Conservation (phyloP, 2,113 vertebrate genomes). For the Passer domesticus region DNA sequence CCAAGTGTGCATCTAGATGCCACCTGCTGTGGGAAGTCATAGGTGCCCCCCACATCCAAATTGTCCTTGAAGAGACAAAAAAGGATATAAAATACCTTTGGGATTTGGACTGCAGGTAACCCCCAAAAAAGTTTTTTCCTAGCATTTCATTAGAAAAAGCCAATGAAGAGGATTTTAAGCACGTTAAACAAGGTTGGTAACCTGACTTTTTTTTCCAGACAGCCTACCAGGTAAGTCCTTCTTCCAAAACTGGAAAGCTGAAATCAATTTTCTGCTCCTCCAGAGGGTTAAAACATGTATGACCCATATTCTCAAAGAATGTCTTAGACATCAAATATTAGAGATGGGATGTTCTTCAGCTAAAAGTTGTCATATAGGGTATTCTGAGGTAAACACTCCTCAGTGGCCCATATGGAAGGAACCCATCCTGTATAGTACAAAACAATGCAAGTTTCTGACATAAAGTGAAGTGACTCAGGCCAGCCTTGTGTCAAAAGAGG, state of each 20-base stretch:
- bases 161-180: neutral
- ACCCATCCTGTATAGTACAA: neutral
- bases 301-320: neutral
- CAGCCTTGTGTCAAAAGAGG: neutral
- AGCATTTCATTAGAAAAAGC: neutral
- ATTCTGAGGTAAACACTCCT: neutral
- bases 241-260: neutral
- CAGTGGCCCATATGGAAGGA: neutral
- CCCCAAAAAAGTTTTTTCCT: neutral
- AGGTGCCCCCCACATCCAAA: neutral
- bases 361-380: neutral
- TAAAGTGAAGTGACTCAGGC: neutral
- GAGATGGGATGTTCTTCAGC: neutral
- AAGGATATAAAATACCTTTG: neutral
- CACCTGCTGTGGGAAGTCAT: neutral
- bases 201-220: neutral
- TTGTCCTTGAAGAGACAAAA: neutral
- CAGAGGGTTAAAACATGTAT: neutral
- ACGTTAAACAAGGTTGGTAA: neutral
- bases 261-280: neutral
- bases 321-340: neutral
- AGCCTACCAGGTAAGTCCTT: neutral
- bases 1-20: neutral
- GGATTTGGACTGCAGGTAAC: neutral
- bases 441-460: fast-evolving